Base-by-base conservation (phyloP, 2,797 vertebrate species). In the Florisuga fusca region DNA sequence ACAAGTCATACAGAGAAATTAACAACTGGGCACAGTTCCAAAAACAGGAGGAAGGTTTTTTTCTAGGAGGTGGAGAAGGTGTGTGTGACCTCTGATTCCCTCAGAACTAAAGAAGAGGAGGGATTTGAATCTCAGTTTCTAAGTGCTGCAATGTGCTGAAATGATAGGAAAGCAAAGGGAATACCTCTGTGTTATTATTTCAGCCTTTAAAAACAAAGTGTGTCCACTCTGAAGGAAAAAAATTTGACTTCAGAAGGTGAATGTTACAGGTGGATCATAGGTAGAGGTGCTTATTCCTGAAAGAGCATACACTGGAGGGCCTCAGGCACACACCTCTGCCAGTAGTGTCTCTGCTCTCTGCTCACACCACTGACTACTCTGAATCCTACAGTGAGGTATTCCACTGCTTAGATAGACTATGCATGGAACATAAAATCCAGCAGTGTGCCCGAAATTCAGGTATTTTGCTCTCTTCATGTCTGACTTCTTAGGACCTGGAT, bases 1-100 rank as follows among this genome's bases (percentile, higher is more conserved):
- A 27, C 0, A 0, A 75, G 38, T 45, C 53, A 55, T 6, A 3
- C 29, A 66, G 23, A 71, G 26, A 89, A 79, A 69, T 1, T 0
- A 79, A 58, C 5, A 58, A 20, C 26, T n/a, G 43, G 8, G 8
- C 62, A 75, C 15, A 72, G 34, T n/a, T 89, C 34, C 34, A 76
- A 57, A 73, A 41, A 25, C 2, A 26, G 23, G 21, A 34, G 8
- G 18, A 78, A 82, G 21, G 20, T 36, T 77, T 82, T 59, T 9
- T 55, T 41, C 27, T 12, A 55, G 18, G 5, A 83, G 27, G 2
- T 57, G 12, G 25, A 82, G 36, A 75, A 50, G 4, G 9, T 61
- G 8, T 12, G 2, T 43, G 57, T 83, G 27, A 72, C 51, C 14
- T 64, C 26, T 58, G 55, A 48, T 6, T 90, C 18, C 17, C 23